Percentiles rank a stretch among this genome's conserved stretches.
phyloP scores from a whole-genome alignment of 2,113 vertebrate species.

The Beaufortia kweichowensis region DNA sequence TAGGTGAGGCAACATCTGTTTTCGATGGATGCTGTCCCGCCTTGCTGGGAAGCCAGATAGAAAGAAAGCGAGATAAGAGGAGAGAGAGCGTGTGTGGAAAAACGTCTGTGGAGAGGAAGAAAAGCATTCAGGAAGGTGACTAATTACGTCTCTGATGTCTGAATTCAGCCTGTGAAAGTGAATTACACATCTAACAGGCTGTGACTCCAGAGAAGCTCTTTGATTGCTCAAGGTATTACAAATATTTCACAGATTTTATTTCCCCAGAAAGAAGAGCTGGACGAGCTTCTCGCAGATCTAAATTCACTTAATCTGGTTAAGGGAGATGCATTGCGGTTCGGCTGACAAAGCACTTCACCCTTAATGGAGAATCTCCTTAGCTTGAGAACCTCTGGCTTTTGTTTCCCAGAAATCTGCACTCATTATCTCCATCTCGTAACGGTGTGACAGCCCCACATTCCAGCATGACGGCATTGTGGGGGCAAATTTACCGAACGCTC shows the following conservation, averaged over 20 bases:
- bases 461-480: background rate
- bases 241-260: constrained; percentile 42
- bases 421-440: constrained; percentile 28
- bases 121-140: constrained; percentile 32
- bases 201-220: constrained; percentile 33
- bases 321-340: constrained; percentile 15
- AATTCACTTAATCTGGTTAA: constrained; percentile 41
- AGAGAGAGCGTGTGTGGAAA: constrained; percentile 10
- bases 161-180: constrained; percentile 36
- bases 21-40: constrained; percentile 33
- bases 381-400: constrained; percentile 17
- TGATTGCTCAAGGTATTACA: constrained; percentile 45
- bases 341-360: constrained; percentile 27
- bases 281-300: constrained; percentile 5
- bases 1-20: constrained; percentile 39
- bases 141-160: constrained; percentile 46
- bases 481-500: constrained; percentile 43
- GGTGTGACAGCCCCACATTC: background rate
- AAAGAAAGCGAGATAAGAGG: constrained; percentile 33
- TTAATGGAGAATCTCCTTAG: constrained; percentile 28
- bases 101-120: background rate
- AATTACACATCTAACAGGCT: constrained; percentile 41
- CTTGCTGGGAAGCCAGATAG: constrained; percentile 27
- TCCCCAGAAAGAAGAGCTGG: constrained; percentile 30
- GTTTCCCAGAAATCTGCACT: constrained; percentile 20